These are phyloP conservation scores for Leucopternis melanops DNA, from an alignment of 2,113 vertebrate species.

Conservation along the genomic window DNA sequence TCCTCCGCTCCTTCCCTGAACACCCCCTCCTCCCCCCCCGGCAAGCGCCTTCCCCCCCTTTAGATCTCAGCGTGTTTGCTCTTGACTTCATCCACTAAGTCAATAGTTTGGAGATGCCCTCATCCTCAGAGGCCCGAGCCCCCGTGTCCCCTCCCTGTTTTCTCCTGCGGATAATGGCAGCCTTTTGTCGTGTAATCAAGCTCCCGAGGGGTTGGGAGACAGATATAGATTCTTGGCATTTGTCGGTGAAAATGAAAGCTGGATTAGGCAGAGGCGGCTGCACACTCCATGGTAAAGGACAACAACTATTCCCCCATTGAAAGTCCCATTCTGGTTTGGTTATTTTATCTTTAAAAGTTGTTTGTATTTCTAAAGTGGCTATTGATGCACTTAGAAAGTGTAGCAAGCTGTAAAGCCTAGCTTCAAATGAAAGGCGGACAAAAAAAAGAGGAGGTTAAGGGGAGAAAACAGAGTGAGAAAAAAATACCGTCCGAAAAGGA, in stretches of 20 bases:
- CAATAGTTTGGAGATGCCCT: constrained; percentile 76
- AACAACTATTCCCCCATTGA: constrained; percentile 82
- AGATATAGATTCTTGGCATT: constrained; percentile 89
- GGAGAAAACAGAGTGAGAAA: constrained; percentile 15
- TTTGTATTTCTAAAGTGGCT: constrained; percentile 83
- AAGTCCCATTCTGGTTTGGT: constrained; percentile 74
- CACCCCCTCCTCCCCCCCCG: not conserved
- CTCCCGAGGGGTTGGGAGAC: constrained; percentile 87
- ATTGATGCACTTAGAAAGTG: constrained; percentile 61
- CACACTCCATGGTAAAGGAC: constrained; percentile 86
- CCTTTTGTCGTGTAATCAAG: constrained; percentile 95
- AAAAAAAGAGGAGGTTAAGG: not conserved
- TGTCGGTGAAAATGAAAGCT: constrained; percentile 94
- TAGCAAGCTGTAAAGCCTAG: constrained; percentile 47
- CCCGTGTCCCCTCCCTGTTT: constrained; percentile 72
- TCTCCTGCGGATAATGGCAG: constrained; percentile 81
- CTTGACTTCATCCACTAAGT: constrained; percentile 80
- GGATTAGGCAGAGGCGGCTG: constrained; percentile 90
- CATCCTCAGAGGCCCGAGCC: constrained; percentile 55
- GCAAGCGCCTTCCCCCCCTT: not conserved
- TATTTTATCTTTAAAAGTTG: constrained; percentile 82
- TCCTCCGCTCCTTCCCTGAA: not conserved
- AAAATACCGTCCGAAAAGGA: not conserved
- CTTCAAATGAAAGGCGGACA: constrained; percentile 32
- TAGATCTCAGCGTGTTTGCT: constrained; percentile 66